Base-by-base conservation (phyloP, 64 coral and sea anemone genomes). In the Platygyra sinensis region DNA sequence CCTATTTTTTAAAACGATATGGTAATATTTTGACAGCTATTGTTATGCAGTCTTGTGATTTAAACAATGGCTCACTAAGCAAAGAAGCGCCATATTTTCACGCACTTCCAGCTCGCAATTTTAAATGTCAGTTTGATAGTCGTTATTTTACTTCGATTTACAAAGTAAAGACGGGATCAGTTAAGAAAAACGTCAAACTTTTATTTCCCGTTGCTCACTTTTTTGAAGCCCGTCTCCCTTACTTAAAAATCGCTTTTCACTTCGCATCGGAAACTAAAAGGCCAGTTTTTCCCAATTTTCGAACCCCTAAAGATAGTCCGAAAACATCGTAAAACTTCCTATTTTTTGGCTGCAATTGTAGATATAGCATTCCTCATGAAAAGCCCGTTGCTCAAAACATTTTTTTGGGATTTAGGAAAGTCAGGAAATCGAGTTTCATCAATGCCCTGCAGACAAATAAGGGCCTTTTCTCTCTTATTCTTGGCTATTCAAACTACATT, bases 21-120 rank as follows among this genome's bases (percentile, higher is more conserved):
- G 13, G 42, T 49, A 50, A 51, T 77, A 51, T 46, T 77, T 77
- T 51, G 74, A 77, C 20, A 77, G 73, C 74, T 36, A 77, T 77
- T 51, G 74, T 77, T 49, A 77, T n/a, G 39, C 74, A 77, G 33
- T 42, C 74, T 17, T 19, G 36, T 77, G 38, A 15, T 22, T 50
- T 36, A 22, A 77, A 77, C 33, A 50, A 77, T 77, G 74, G 74
- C 36, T 22, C 74, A 51, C 74, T 46, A 49, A 77, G 74, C 74
- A 77, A 50, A 50, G 74, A 77, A 17, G 74, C 74, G 18, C 39
- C 74, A 77, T 22, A 77, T 75, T 75, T 75, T 4, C 38, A 31
- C 29, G 31, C 27, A 38, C 33, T 36, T 36, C 33, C 33, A 36
- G 3, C 33, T 36, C 33, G 33, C 33, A 36, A 36, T 36, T 36